Percentiles rank a stretch among this genome's conserved stretches.
These are phyloP conservation scores for Rhorus exstirpatorius DNA, from an alignment of 2,888 invertebrate genomes.

Conservation along the genomic window DNA sequence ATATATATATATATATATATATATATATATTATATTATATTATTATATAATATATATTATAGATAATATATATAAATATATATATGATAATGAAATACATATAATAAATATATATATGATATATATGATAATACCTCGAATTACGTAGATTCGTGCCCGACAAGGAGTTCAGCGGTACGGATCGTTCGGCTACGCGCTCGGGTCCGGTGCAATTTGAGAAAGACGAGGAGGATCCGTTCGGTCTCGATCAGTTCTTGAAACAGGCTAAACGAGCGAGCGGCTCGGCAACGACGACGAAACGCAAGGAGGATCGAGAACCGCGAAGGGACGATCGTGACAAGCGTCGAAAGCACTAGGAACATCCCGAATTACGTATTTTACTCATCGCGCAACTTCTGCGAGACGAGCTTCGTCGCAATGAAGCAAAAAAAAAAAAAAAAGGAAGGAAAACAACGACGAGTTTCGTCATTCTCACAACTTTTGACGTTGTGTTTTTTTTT, in stretches of 20 bases:
- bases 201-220: conserved; percentile 99
- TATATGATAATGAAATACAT: too few relatives aligned
- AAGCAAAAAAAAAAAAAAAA: background rate
- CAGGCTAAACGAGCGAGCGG: conserved; percentile 96
- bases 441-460: too few relatives aligned
- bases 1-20: too few relatives aligned
- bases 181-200: conserved; percentile 90
- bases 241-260: conserved; percentile 98
- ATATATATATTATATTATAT: too few relatives aligned
- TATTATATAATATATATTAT: background rate
- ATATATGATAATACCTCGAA: too few relatives aligned
- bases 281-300: conserved; percentile 87
- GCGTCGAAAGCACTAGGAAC: conserved; percentile 73
- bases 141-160: conserved; percentile 96
- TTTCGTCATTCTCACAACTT: background rate
- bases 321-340: conserved; percentile 83
- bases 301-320: conserved; percentile 87
- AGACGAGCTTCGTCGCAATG: background rate
- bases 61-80: too few relatives aligned
- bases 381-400: background rate
- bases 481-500: too few relatives aligned
- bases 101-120: too few relatives aligned
- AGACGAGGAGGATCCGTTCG: conserved; percentile 97
- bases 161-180: conserved; percentile 98
- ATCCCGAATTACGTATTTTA: background rate